Conservation (phyloP, 2,888 invertebrate species). For the Daptonema setosum region DNA sequence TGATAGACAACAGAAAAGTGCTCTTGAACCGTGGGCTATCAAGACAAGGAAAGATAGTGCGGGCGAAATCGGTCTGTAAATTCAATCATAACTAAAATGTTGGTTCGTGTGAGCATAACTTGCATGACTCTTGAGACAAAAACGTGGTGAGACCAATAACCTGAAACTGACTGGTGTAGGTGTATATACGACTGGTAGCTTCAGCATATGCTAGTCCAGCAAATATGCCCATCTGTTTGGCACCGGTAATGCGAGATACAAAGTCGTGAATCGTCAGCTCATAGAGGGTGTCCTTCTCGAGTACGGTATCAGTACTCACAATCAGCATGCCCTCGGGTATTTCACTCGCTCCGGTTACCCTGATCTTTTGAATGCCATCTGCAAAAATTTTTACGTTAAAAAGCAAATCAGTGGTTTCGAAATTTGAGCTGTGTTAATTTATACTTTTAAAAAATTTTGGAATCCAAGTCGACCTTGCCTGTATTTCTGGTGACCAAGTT, state of each 20-base stretch:
- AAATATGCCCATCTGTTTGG: not conserved
- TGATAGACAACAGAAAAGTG: not conserved
- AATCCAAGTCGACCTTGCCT: too few species aligned
- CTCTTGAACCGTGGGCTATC: constrained; percentile 2
- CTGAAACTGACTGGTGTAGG: not conserved
- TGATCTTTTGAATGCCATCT: too few species aligned
- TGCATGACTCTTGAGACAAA: not conserved
- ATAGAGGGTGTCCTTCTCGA: not conserved
- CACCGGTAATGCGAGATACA: not conserved
- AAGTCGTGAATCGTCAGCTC: not conserved
- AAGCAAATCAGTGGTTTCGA: too few species aligned
- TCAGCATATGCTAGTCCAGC: not conserved
- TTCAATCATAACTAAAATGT: too few species aligned
- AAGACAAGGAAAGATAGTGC: constrained; percentile 3
- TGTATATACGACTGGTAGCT: not conserved
- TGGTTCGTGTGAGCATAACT: too few species aligned
- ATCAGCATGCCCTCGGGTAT: too few species aligned
- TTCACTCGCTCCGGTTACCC: too few species aligned
- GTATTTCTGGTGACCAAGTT: too few species aligned
- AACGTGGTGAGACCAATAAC: not conserved
- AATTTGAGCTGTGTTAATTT: too few species aligned
- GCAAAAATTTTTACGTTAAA: too few species aligned
- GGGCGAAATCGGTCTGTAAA: not conserved
- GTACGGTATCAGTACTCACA: too few species aligned
- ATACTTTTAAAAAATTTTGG: too few species aligned